Evolutionary conservation across 1,140 invertebrate genomes (phyloP), one percentile per base, ranked within the genome.

Genomic region (Drosophila leontia): DNA sequence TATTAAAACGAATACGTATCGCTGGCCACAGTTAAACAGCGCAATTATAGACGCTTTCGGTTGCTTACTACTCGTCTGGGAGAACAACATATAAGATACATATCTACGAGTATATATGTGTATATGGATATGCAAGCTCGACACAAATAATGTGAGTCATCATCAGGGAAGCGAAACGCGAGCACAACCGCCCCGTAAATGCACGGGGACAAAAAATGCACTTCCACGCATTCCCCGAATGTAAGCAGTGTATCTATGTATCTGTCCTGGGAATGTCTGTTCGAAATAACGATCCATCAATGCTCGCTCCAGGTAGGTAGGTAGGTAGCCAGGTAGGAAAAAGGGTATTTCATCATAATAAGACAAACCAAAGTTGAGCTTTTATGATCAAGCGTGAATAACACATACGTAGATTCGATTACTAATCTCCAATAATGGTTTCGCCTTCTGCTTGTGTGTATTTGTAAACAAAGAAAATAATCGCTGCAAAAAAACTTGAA

Each of bases 381-480:
- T 71, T 48, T 48, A 69, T 65, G 65, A 69, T 69, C 65, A 35
- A 68, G 45, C 61, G 45, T 44, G 47, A 65, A 51, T 65, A 65
- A 69, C 41, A 42, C 45, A 74, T 3, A 50, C 53, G 51, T 51
- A 26, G 32, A 44, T 67, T 77, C 74, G 39, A 60, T 78, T 78
- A 67, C 56, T 70, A 77, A 69, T 77, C 72, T 76, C n/a, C 55
- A 37, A 42, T 71, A 60, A 72, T 72, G 47, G 67, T 72, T 60
- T 23, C 32, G 72, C 50, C 60, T 55, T 19, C 51, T 23, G 17
- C 34, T 15, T 39, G 41, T 41, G 57, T 57, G 70, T 55, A 67
- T 76, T 75, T 51, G 70, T 75, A 65, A 77, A 78, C 75, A 78
- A 78, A 78, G 75, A 78, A 75, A 78, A 78, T 78, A 78, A 78